Evolutionary conservation across 1,140 invertebrate species (phyloP), one percentile per base, ranked within the genome.

Genomic region (Leptinotarsa defecta): DNA sequence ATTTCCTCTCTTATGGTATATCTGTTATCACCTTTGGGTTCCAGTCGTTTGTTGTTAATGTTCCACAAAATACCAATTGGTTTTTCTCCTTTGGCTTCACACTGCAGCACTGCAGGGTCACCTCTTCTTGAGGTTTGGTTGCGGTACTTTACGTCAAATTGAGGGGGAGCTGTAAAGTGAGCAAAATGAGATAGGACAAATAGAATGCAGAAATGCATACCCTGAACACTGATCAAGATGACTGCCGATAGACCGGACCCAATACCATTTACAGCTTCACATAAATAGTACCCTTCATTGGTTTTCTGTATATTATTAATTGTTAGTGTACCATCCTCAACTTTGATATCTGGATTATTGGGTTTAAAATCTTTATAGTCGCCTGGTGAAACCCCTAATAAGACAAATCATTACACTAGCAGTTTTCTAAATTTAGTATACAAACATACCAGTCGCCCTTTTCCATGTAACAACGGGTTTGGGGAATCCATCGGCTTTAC

Each of bases 1-100:
- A 95, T 95, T 86, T 96, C 95, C 87, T 97, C 95, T 68, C 94
- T 91, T 81, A 97, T 96, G 3, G 95, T 96, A 86, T 96, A 97
- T 71, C 95, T 92, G 20, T 90, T 93, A 83, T 96, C 94, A 71
- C 91, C 93, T 86, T 96, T 95, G 43, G 94, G 92, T 86, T 96
- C 95, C 71, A 96, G 86, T 68, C 95, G 91, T 85, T 96, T 96
- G 86, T 95, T 96, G 86, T 97, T 96, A 91, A 96, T 96, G 86
- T 95, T 96, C 97, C 97, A 98, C 22, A 96, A 90, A 65, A 98
- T 96, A 80, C 95, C 95, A 84, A 99, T 95, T 27, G 97, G 96
- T 88, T 96, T 96, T 87, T 98, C 97, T 71, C 97, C 96, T 83
- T 95, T 94, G n/a, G 96, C 96, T 87, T 97, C 94, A 85, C 97